Evolutionary conservation across 2,797 vertebrate species (phyloP), one percentile per base, ranked within the genome.

Genomic region (Acrocephalus scirpaceus): DNA sequence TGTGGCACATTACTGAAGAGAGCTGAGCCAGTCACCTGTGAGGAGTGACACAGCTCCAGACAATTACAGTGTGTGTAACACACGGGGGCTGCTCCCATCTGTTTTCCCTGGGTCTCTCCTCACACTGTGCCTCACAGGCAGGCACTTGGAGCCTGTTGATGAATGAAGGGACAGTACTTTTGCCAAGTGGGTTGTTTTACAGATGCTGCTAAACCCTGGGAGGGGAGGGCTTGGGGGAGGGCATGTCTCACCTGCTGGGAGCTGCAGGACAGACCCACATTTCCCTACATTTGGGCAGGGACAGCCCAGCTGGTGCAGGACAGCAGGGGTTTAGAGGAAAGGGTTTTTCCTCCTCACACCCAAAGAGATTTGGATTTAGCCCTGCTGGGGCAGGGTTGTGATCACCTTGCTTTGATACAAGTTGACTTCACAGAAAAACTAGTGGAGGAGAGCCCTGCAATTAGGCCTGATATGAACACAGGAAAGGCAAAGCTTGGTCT

Each of bases 301-400:
- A 10, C 40, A n/a, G 21, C 58, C 22, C 54, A 69, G 75, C 26
- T 56, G 61, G 26, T 20, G n/a, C 75, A 78, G n/a, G 27, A 9
- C 51, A 78, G 15, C 56, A 74, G 66, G 17, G 5, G 6, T 32
- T 62, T 6, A 34, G 75, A 21, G 45, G n/a, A 78, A 56, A 16
- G 25, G 9, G 3, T 57, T 69, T 62, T 67, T 78, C 23, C 23
- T 72, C 67, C 47, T 44, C 64, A 47, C n/a, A n/a, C 30, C 9
- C 65, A 15, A 5, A 51, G 51, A 42, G 7, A 3, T 65, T 32
- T 18, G 47, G 58, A 8, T 90, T 66, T 14, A 12, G 0, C 38
- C 29, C 32, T 7, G 1, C 40, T 0, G 2, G 3, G 3, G 3
- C 11, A 5, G 25, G 16, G 14, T 3, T 61, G 47, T 36, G 34